Percentiles rank a stretch among this genome's conserved stretches.
These are phyloP conservation scores for Argyrosomus japonicus DNA, from an alignment of 2,113 vertebrate genomes.

Conservation along the genomic window DNA sequence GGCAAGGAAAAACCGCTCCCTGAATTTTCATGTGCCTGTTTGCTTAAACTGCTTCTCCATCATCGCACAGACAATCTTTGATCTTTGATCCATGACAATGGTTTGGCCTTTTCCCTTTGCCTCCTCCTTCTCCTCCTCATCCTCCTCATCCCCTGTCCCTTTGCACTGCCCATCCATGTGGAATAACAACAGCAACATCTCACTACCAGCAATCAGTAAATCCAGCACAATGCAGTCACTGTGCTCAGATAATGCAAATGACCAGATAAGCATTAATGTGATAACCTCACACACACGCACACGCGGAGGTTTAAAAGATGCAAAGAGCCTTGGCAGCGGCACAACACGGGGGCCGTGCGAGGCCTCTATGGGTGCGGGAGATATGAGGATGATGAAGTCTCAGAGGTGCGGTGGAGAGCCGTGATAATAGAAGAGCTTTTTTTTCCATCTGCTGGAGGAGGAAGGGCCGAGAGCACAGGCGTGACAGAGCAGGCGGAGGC, in stretches of 20 bases:
- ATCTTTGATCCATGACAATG: constrained; percentile 76
- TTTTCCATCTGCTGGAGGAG: constrained; percentile 56
- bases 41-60: constrained; percentile 56
- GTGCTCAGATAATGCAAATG: constrained; percentile 71
- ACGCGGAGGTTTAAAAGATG: constrained; percentile 40
- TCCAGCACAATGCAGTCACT: constrained; percentile 62
- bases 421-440: constrained; percentile 66
- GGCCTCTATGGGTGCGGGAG: constrained; percentile 49
- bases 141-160: constrained; percentile 24
- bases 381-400: constrained; percentile 71
- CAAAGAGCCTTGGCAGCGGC: constrained; percentile 46
- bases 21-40: constrained; percentile 64
- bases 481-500: constrained; percentile 37
- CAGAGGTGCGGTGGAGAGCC: constrained; percentile 53
- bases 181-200: constrained; percentile 69
- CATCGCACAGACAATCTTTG: constrained; percentile 66
- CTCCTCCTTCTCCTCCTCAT: constrained; percentile 16
- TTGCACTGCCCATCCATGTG: constrained; percentile 46
- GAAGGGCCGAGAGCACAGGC: constrained; percentile 30
- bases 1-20: constrained; percentile 48
- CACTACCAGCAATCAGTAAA: constrained; percentile 61
- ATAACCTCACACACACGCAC: constrained; percentile 59
- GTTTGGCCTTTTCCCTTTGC: constrained; percentile 56
- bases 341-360: constrained; percentile 2
- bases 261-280: constrained; percentile 67